Percentiles rank a stretch among this genome's conserved stretches.
phyloP scores from a whole-genome alignment of 2,888 invertebrate genomes.

The Lepetodrilus schrolli region DNA sequence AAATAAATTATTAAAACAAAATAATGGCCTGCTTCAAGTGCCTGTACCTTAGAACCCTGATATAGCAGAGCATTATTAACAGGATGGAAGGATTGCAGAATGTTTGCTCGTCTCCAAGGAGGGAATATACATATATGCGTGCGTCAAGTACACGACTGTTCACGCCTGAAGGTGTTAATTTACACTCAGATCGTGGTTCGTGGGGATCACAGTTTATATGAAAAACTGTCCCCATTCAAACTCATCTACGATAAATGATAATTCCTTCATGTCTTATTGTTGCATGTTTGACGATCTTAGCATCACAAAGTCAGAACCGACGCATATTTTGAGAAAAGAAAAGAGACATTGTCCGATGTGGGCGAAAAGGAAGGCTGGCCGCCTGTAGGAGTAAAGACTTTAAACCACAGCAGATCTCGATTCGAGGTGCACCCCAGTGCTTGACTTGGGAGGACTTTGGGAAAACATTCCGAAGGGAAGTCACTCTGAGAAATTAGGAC shows the following conservation, averaged over 20 bases:
- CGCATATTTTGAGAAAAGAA: neutral
- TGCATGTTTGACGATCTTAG: conserved; percentile 15
- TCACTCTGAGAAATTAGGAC: conserved; percentile 1
- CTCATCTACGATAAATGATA: neutral
- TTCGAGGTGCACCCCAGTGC: no score
- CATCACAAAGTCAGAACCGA: neutral
- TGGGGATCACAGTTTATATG: neutral
- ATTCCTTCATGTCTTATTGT: neutral
- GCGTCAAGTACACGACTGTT: no score
- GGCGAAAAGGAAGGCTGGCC: neutral
- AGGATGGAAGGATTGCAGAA: neutral
- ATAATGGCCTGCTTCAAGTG: no score
- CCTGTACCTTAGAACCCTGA: no score
- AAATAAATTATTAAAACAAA: no score
- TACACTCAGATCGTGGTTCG: neutral
- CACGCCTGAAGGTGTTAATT: neutral
- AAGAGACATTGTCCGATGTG: neutral
- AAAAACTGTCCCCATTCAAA: neutral
- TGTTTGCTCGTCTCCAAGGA: no score
- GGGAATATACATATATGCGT: no score
- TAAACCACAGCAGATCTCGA: conserved; percentile 3
- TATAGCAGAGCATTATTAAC: no score
- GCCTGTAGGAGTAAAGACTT: neutral
- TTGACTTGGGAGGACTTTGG: neutral
- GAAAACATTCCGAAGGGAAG: neutral